Base-by-base conservation (phyloP, 1,140 invertebrate species). In the Saccostrea glomerata region DNA sequence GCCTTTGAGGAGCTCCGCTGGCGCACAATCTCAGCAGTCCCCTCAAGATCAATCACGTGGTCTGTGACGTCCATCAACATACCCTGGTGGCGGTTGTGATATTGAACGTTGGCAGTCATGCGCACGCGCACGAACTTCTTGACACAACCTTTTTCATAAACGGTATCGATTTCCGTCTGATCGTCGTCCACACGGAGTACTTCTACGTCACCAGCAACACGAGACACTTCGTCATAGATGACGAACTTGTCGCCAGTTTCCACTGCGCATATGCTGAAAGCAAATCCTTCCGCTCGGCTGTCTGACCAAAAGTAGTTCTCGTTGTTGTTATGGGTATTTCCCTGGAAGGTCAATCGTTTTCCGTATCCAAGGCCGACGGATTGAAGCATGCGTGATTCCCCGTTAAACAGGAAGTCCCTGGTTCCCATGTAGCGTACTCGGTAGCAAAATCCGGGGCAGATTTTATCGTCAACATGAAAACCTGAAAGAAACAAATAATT, bases 341-440 rank as follows among this genome's bases (percentile, higher is more conserved):
- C 96, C 90, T 96, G 95, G 94, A 97, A 97, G 11, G 97, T 97
- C 36, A 97, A 95, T 47, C 97, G 95, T 92, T 97, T 97, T 12
- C 97, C 97, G 92, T 97, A 97, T 25, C 97, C 97, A 94, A 96
- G 96, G 2, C 97, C 97, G 87, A 97, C 96, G n/a, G 96, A 96
- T 60, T 96, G 92, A 25, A 97, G 94, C 86, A 96, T 94, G 73
- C 97, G 93, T 56, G 97, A 96, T 89, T 96, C 95, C 0, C 96
- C 97, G 82, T 96, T 94, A 91, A 97, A 97, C 2, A 97, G 94
- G 91, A 96, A 96, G 23, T 96, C 95, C 60, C 96, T 95, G 82
- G 95, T 96, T 86, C 96, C 96, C 55, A 96, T 96, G 5, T 96
- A 96, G 20, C 97, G 96, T 9, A 97, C 96, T 58, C 95, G 96